Evolutionary conservation across 2,797 vertebrate genomes (phyloP).

Genomic region (Gymnocypris eckloni): DNA sequence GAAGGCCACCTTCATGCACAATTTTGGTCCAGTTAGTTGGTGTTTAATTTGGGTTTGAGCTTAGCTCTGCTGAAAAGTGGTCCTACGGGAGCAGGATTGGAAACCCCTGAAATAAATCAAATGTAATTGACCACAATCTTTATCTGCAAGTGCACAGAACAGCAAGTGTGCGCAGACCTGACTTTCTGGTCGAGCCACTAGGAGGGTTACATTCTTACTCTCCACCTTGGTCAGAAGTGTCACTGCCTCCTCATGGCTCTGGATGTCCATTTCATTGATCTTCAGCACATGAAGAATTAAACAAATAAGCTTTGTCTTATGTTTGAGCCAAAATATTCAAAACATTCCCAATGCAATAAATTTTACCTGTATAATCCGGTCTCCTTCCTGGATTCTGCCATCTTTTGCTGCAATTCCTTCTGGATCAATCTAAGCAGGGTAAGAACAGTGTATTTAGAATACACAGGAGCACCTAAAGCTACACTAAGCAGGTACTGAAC

Average conservation of each 20-base stretch:
- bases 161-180: constrained; percentile 78
- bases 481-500: background rate
- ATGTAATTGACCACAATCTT: background rate
- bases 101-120: background rate
- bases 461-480: background rate
- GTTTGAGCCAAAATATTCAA: background rate
- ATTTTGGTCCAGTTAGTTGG: background rate
- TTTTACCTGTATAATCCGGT: constrained; percentile 92
- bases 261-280: constrained; percentile 94
- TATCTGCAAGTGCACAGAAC: constrained; percentile 38
- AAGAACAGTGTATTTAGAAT: constrained; percentile 42
- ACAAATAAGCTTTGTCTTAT: background rate
- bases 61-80: background rate
- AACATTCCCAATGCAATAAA: background rate
- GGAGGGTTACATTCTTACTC: constrained; percentile 89
- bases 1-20: background rate
- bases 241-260: constrained; percentile 91
- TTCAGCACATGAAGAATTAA: constrained; percentile 58
- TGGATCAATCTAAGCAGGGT: constrained; percentile 86
- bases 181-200: constrained; percentile 90
- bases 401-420: constrained; percentile 94
- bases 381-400: constrained; percentile 90
- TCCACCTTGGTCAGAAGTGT: constrained; percentile 89
- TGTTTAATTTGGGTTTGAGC: background rate
- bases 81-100: background rate